Evolutionary conservation across 2,113 vertebrate species (phyloP), one percentile per base, ranked within the genome.

Genomic region (Kryptolebias marmoratus): DNA sequence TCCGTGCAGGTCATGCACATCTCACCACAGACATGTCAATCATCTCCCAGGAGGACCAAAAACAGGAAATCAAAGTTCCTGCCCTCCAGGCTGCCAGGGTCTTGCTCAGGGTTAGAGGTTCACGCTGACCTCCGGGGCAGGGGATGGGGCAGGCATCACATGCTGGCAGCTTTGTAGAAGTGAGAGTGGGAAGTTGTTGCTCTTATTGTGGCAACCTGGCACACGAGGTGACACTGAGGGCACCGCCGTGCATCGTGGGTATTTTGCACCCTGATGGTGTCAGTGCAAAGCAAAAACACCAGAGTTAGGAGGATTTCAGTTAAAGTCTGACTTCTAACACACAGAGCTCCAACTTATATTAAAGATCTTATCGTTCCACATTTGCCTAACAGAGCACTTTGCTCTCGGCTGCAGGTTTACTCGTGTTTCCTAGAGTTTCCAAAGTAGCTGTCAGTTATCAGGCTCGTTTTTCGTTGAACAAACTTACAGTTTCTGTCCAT

Each of bases 111-210:
- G 74, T 82, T 22, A 88, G 49, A 22, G 88, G 88, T 81, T 89
- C 86, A 85, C 0, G 81, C n/a, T 90, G 90, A 93, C 89, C 90
- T 86, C 75, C 56, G 10, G 55, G 79, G 42, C 80, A 67, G 22
- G 63, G 82, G 53, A 81, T 67, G 58, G 70, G 81, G 61, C 89
- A 71, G 16, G 64, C 45, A 53, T 91, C 89, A 91, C 85, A 79
- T 91, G 86, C 65, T 73, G 85, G 72, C 75, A 82, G 83, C 91
- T 94, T 93, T 93, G 30, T 93, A 93, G 92, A 94, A 94, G 93
- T 93, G 92, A 94, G 92, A 94, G 91, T 91, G 87, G 92, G 92
- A 93, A 93, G 92, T 92, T 86, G 81, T 80, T 73, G 73, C 73
- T 73, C 80, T 81, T 86, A 87, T 54, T 87, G 75, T 84, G 75